Conservation (phyloP, 2,888 invertebrate species). For the Ypsolopha scabrella region DNA sequence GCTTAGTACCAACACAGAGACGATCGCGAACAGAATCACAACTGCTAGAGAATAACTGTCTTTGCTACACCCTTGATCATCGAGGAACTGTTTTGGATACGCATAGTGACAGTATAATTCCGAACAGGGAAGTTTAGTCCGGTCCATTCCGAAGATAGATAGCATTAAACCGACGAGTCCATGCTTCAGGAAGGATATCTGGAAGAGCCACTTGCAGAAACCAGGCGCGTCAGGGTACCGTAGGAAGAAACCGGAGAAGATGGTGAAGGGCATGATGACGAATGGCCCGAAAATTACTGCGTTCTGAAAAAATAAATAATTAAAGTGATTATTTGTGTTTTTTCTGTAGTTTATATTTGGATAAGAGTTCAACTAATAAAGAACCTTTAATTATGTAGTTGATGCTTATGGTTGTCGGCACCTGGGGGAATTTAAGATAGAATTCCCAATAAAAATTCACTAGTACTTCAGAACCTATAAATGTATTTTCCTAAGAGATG, state of each 20-base stretch:
- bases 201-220: conserved; percentile 86
- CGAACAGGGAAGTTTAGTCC: conserved; percentile 80
- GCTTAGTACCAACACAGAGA: conserved; percentile 70
- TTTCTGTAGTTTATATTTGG: no score
- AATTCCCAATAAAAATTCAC: no score
- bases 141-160: conserved; percentile 85
- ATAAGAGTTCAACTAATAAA: no score
- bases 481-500: no score
- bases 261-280: conserved; percentile 85
- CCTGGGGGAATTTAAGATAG: no score
- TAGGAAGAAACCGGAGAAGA: conserved; percentile 95
- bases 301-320: conserved; percentile 75
- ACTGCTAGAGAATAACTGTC: conserved; percentile 77
- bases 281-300: conserved; percentile 93
- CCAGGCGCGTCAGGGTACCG: conserved; percentile 83
- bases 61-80: conserved; percentile 76
- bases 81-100: conserved; percentile 78
- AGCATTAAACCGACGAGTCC: conserved; percentile 86
- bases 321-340: no score
- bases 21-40: conserved; percentile 73
- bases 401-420: no score
- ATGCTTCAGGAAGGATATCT: conserved; percentile 90
- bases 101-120: conserved; percentile 81
- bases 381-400: no score
- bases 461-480: no score